These are phyloP conservation scores for Trigoniulus corallinus DNA, from an alignment of 1,140 invertebrate genomes.

Conservation along the genomic window DNA sequence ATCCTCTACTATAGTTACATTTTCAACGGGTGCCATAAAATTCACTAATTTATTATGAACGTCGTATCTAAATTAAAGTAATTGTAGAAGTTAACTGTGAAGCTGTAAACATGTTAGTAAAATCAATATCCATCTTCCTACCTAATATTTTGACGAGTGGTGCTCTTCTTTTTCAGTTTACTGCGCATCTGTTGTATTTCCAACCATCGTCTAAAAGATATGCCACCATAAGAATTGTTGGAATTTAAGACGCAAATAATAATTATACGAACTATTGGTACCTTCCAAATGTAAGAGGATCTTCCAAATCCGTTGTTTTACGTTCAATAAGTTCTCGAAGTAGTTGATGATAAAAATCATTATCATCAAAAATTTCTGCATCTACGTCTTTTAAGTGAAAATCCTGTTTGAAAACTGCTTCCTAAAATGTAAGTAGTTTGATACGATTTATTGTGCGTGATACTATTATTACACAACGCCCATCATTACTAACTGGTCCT, in stretches of 20 bases:
- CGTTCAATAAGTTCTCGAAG: constrained; percentile 80
- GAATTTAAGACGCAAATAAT: constrained; percentile 13
- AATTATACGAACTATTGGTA: too few relatives aligned
- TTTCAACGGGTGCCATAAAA: too few relatives aligned
- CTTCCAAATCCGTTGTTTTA: constrained; percentile 61
- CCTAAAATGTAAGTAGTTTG: neutral
- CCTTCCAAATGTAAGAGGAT: constrained; percentile 33
- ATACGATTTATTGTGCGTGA: neutral
- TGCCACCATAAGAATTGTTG: too few relatives aligned
- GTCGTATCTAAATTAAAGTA: too few relatives aligned
- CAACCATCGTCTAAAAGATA: constrained; percentile 62
- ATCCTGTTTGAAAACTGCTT: neutral
- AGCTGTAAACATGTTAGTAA: too few relatives aligned
- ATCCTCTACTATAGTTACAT: too few relatives aligned
- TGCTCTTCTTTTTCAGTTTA: constrained; percentile 79
- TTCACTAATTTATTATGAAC: too few relatives aligned
- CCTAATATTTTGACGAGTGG: too few relatives aligned
- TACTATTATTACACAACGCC: constrained; percentile 1
- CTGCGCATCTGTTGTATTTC: constrained; percentile 75
- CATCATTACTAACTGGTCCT: neutral
- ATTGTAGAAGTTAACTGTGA: too few relatives aligned
- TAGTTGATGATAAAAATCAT: constrained; percentile 90
- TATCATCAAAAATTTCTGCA: constrained; percentile 84
- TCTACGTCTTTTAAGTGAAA: constrained; percentile 42
- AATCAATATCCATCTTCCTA: too few relatives aligned